Conservation (phyloP, 2,797 vertebrate species). For the Lerista edwardsae region DNA sequence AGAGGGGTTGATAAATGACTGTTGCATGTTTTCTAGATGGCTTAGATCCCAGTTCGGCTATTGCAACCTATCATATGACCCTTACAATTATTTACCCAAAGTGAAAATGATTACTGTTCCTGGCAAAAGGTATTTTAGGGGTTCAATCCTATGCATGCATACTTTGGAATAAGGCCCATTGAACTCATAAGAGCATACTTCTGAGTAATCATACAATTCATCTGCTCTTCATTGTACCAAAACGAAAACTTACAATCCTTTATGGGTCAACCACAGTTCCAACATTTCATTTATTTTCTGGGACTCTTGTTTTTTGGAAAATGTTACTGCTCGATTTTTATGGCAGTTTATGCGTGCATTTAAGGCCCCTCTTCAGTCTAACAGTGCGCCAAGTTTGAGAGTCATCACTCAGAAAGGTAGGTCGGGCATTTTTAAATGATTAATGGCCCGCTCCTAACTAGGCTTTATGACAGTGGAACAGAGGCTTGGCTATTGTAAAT, state of each 20-base stretch:
- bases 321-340: neutral
- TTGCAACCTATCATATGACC: constrained; percentile 40
- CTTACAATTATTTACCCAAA: constrained; percentile 19
- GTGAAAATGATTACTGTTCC: constrained; percentile 20
- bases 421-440: neutral
- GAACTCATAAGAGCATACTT: neutral
- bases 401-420: neutral
- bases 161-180: neutral
- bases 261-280: neutral
- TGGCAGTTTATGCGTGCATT: neutral
- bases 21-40: constrained; percentile 57
- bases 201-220: neutral
- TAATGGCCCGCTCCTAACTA: too few relatives aligned
- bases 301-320: neutral
- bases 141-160: neutral
- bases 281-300: neutral
- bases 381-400: neutral
- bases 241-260: neutral
- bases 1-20: constrained; percentile 75
- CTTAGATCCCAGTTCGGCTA: constrained; percentile 24
- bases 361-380: neutral
- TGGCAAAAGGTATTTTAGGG: neutral
- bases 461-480: too few relatives aligned
- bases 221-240: neutral
- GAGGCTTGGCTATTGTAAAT: too few relatives aligned